Conservation (phyloP, 1,140 invertebrate genomes). For the Eurosta solidaginis region DNA sequence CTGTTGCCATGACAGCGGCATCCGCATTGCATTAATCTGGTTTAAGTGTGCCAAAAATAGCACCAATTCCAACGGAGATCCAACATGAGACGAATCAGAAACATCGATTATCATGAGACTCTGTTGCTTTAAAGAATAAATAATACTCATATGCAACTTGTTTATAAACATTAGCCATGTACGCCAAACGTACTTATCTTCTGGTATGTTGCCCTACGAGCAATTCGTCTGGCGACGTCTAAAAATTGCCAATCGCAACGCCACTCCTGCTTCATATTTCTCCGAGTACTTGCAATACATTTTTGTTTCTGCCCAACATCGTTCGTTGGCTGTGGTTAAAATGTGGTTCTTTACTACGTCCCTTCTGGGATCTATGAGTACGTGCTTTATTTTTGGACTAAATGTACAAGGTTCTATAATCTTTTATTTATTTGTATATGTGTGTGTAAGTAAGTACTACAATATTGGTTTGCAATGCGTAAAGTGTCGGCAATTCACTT, state of each 20-base stretch:
- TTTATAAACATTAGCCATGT: background rate
- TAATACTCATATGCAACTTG: too few relatives aligned
- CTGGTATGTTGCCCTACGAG: background rate
- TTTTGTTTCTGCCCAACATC: background rate
- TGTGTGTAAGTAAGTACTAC: background rate
- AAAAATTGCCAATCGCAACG: background rate
- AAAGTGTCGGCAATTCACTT: background rate
- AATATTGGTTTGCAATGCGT: background rate
- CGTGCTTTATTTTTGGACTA: background rate
- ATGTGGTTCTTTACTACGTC: background rate
- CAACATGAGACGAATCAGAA: background rate
- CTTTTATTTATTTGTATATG: background rate
- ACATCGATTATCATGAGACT: background rate
- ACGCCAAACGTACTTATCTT: background rate
- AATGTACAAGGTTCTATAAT: background rate
- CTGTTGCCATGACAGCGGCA: too few relatives aligned
- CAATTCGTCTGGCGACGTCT: background rate
- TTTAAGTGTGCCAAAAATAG: slow-evolving; percentile 4
- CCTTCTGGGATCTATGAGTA: background rate
- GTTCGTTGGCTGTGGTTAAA: background rate
- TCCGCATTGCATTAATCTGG: background rate
- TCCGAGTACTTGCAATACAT: background rate
- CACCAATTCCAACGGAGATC: background rate
- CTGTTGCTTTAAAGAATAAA: background rate
- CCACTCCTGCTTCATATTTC: background rate